Percentiles rank a stretch among this genome's conserved stretches.
phyloP scores from a whole-genome alignment of 2,888 invertebrate genomes.

The Melieria picta region DNA sequence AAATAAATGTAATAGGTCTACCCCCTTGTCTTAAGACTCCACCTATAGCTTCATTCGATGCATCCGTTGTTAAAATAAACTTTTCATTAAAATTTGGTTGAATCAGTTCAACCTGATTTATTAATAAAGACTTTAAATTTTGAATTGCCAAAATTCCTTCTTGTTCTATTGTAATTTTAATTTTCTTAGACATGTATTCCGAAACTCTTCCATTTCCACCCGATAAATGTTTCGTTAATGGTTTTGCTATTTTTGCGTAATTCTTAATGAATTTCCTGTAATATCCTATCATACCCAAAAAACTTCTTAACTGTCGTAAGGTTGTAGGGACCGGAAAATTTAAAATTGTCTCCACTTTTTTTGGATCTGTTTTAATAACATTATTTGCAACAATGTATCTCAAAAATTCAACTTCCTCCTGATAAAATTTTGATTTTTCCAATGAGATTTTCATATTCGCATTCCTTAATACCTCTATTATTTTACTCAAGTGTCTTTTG shows the following conservation, averaged over 20 bases:
- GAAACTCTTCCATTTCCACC: conserved; percentile 38
- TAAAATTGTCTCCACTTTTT: conserved; percentile 36
- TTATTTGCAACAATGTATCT: conserved; percentile 23
- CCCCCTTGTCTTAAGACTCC: conserved; percentile 50
- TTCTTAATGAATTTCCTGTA: conserved; percentile 3
- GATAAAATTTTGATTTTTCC: conserved; percentile 40
- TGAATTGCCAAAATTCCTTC: conserved; percentile 26
- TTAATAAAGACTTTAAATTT: conserved; percentile 15
- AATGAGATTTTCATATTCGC: conserved; percentile 41
- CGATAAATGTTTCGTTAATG: conserved; percentile 34
- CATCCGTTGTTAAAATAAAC: conserved; percentile 50
- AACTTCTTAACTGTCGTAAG: conserved; percentile 3
- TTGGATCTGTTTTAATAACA: conserved; percentile 34
- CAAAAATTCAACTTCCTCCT: conserved; percentile 37
- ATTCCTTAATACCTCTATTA: conserved; percentile 18
- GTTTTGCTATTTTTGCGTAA: conserved; percentile 38
- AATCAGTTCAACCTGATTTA: conserved; percentile 13
- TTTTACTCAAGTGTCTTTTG: conserved; percentile 28
- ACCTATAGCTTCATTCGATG: conserved; percentile 50
- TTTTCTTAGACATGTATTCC: conserved; percentile 34
- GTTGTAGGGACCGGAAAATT: conserved; percentile 38
- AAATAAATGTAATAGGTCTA: conserved; percentile 51
- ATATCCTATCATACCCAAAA: no score
- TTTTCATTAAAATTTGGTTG: conserved; percentile 45
- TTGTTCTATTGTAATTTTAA: conserved; percentile 31